These are phyloP conservation scores for Microtus pennsylvanicus DNA, from an alignment of 2,113 vertebrate species.

Conservation along the genomic window DNA sequence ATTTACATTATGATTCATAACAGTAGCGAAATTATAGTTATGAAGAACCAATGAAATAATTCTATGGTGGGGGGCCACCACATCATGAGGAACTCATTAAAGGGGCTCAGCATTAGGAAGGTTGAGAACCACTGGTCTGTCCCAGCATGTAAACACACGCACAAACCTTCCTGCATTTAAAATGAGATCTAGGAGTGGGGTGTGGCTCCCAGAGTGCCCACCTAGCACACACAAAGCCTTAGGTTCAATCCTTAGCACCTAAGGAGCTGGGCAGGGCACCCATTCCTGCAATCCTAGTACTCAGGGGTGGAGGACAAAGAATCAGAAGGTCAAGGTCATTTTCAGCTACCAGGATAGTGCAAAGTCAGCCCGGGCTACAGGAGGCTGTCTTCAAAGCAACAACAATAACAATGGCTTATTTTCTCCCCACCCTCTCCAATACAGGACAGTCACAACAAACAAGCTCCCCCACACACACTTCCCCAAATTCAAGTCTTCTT, in stretches of 20 bases:
- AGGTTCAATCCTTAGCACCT: neutral
- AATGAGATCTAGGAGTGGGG: neutral
- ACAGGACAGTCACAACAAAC: neutral
- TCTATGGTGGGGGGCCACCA: neutral
- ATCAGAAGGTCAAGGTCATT: neutral
- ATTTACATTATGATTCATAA: neutral
- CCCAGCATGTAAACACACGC: neutral
- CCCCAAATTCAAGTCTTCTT: neutral
- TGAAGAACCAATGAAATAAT: neutral
- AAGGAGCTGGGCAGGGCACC: too few relatives aligned
- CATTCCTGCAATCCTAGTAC: neutral
- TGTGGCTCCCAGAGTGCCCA: neutral
- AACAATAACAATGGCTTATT: neutral
- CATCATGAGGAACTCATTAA: neutral
- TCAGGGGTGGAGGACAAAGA: neutral
- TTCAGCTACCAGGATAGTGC: neutral
- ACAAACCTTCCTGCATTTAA: neutral
- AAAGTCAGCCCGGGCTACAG: neutral
- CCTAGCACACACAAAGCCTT: neutral
- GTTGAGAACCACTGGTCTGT: neutral
- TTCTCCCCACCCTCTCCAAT: neutral
- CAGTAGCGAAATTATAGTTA: neutral
- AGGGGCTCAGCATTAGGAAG: neutral
- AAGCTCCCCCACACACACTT: neutral
- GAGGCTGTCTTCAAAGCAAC: neutral